phyloP scores from a whole-genome alignment of 2,113 vertebrate species.

The Passer domesticus region DNA sequence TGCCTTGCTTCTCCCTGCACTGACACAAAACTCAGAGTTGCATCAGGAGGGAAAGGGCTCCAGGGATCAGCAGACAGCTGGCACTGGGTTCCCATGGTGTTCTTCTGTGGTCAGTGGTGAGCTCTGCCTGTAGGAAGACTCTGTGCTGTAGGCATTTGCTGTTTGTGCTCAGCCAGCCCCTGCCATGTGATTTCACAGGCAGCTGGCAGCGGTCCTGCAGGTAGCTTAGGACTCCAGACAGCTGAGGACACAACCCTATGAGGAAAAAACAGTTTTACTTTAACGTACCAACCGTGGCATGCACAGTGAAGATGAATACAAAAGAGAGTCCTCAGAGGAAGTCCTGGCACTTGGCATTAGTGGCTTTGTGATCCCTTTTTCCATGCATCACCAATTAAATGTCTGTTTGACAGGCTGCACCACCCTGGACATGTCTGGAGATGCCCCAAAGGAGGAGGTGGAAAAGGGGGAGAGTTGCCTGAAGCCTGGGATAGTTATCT shows the following conservation, averaged over 20 bases:
- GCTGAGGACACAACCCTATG: neutral
- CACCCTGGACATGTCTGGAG: conserved; percentile 55
- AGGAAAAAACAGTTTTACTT: neutral
- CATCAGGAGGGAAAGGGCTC: neutral
- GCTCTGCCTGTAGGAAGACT: neutral
- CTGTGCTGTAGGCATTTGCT: neutral
- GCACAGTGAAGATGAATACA: neutral
- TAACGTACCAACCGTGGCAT: neutral
- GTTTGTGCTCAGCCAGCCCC: neutral
- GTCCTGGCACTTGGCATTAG: neutral
- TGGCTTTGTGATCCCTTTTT: neutral
- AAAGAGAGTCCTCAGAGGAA: neutral
- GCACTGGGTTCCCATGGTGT: fast-evolving
- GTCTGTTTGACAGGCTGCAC: conserved; percentile 28
- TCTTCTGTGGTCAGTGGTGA: neutral
- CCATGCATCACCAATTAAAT: neutral
- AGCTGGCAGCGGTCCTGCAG: neutral
- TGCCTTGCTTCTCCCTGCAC: neutral
- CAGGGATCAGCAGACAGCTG: fast-evolving
- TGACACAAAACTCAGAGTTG: neutral
- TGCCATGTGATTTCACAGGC: neutral
- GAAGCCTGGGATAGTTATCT: conserved; percentile 62
- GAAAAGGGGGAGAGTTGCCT: conserved; percentile 36
- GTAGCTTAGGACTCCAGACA: neutral
- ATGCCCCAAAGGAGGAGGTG: conserved; percentile 51